These are phyloP conservation scores for Crambe crambe DNA, from an alignment of 37 sponge, comb jelly and placozoan genomes.

Conservation along the genomic window DNA sequence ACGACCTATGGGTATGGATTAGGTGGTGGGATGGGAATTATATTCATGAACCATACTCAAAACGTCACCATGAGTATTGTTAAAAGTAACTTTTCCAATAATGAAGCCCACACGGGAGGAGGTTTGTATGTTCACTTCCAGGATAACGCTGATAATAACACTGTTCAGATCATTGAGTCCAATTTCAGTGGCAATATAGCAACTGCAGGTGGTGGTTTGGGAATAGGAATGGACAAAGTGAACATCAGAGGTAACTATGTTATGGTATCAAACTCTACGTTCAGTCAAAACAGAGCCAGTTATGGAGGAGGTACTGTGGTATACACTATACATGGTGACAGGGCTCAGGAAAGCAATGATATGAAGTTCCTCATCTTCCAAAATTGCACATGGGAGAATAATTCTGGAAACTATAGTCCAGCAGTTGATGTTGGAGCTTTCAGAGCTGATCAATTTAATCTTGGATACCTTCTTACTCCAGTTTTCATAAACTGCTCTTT, in stretches of 20 bases:
- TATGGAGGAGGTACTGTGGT: background rate
- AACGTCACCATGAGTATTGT: conserved; percentile 7
- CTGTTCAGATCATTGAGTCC: conserved; percentile 8
- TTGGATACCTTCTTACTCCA: background rate
- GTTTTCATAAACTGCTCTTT: background rate
- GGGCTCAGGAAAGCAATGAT: too few relatives aligned
- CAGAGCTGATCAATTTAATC: background rate
- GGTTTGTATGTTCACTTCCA: conserved; percentile 52
- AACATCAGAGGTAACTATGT: background rate
- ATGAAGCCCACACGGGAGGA: conserved; percentile 53
- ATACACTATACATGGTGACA: conserved; percentile 3
- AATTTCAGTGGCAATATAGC: conserved; percentile 42
- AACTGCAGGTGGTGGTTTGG: conserved; percentile 53
- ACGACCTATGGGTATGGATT: background rate
- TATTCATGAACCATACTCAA: background rate
- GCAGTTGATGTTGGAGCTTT: background rate
- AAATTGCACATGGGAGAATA: background rate
- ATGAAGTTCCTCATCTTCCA: background rate
- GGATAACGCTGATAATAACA: conserved; percentile 22
- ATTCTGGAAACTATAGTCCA: background rate
- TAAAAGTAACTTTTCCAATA: conserved; percentile 50
- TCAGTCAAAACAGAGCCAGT: background rate
- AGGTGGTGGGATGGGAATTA: background rate
- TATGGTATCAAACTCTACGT: too few relatives aligned
- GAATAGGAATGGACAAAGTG: background rate